phyloP scores from a whole-genome alignment of 2,797 vertebrate genomes.

The Pangasius larnaudii region DNA sequence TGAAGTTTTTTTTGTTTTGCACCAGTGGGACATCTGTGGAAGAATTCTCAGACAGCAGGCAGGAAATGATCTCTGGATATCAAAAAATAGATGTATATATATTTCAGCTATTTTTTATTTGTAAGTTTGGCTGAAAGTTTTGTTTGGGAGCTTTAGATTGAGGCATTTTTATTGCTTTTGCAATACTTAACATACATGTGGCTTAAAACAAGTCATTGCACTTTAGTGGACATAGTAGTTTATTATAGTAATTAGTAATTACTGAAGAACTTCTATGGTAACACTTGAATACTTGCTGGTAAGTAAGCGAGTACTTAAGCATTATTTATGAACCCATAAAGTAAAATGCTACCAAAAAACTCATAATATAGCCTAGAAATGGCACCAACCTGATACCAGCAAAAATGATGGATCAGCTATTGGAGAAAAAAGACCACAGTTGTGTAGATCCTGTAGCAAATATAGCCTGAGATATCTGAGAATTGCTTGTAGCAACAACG shows the following conservation, averaged over 20 bases:
- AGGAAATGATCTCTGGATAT: conserved; percentile 4
- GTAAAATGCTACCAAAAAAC: neutral
- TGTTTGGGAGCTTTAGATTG: neutral
- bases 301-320: neutral
- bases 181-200: neutral
- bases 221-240: neutral
- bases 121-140: neutral
- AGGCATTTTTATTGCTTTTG: neutral
- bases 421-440: neutral
- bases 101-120: neutral
- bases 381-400: neutral
- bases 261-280: neutral
- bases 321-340: neutral
- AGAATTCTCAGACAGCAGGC: conserved; percentile 20
- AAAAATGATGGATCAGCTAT: neutral
- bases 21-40: conserved; percentile 28
- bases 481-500: no score
- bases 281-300: neutral
- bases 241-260: neutral
- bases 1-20: conserved; percentile 40
- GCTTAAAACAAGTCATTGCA: neutral
- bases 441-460: no score
- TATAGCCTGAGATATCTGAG: no score
- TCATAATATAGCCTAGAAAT: neutral
- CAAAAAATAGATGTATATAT: conserved; percentile 14